These are phyloP conservation scores for Morone saxatilis DNA, from an alignment of 2,113 vertebrate species.

Conservation along the genomic window DNA sequence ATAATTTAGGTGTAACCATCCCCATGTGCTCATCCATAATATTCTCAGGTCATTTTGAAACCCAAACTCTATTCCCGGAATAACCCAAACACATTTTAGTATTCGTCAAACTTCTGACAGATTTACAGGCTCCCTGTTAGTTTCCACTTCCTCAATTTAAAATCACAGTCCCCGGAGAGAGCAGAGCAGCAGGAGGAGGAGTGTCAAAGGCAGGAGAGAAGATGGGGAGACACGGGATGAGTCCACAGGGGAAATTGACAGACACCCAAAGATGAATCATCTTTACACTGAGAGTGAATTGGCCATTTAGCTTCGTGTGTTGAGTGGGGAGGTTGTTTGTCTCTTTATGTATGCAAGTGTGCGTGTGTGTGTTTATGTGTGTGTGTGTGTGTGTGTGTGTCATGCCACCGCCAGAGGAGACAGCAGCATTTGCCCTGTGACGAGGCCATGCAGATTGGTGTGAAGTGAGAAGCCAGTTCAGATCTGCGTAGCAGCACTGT, in stretches of 20 bases:
- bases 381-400: conserved; percentile 45
- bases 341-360: conserved; percentile 14
- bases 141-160: conserved; percentile 47
- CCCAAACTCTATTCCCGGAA: conserved; percentile 5
- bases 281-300: conserved; percentile 41
- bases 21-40: too few species aligned
- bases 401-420: conserved; percentile 65
- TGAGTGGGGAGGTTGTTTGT: conserved; percentile 23
- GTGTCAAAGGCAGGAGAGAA: conserved; percentile 39
- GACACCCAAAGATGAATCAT: conserved; percentile 56
- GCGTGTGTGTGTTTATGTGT: conserved; percentile 42
- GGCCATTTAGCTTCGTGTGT: conserved; percentile 45
- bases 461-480: conserved; percentile 80
- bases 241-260: conserved; percentile 50
- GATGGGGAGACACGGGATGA: conserved; percentile 24
- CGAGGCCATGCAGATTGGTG: conserved; percentile 74
- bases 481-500: conserved; percentile 70
- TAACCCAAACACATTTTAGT: conserved; percentile 31
- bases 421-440: conserved; percentile 78
- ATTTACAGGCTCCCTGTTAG: conserved; percentile 17
- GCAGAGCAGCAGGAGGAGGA: conserved; percentile 7
- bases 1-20: too few species aligned
- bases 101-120: conserved; percentile 32
- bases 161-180: conserved; percentile 31
- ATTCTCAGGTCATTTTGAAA: conserved; percentile 12